Evolutionary conservation across 2,113 vertebrate genomes (phyloP).

Genomic region (Barbus barbus): DNA sequence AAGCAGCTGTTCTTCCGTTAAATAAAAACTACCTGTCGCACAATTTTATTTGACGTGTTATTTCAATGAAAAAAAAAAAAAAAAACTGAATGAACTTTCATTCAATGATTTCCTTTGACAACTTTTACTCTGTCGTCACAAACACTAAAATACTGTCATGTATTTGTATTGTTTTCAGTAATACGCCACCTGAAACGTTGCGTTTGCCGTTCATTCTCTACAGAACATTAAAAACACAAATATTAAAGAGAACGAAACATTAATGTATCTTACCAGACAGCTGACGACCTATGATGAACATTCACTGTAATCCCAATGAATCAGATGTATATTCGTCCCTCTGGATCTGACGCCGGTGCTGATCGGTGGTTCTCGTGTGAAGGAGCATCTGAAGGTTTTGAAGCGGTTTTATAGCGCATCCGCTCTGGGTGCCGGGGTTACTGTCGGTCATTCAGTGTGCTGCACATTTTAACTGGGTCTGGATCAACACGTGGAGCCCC

Average conservation of each 20-base stretch:
- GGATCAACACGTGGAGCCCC: constrained; percentile 66
- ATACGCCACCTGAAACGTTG: neutral
- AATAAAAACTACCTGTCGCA: neutral
- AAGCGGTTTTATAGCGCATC: constrained; percentile 72
- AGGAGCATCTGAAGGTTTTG: constrained; percentile 59
- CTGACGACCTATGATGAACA: constrained; percentile 40
- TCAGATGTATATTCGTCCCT: neutral
- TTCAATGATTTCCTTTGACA: neutral
- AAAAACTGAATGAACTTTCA: neutral
- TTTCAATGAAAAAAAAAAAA: no score
- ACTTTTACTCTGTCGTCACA: neutral
- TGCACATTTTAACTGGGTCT: constrained; percentile 38
- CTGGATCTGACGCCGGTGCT: no score
- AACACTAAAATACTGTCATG: neutral
- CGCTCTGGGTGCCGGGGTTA: constrained; percentile 69
- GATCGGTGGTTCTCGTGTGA: constrained; percentile 32
- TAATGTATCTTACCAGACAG: constrained; percentile 31
- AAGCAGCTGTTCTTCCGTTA: neutral
- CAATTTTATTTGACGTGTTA: neutral
- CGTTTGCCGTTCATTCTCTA: neutral
- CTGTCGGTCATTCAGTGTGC: constrained; percentile 68
- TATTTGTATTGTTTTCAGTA: neutral
- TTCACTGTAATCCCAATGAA: constrained; percentile 44
- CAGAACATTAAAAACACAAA: neutral
- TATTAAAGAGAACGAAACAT: neutral